phyloP scores from a whole-genome alignment of 2,888 invertebrate genomes.

The Sminthurides aquaticus region DNA sequence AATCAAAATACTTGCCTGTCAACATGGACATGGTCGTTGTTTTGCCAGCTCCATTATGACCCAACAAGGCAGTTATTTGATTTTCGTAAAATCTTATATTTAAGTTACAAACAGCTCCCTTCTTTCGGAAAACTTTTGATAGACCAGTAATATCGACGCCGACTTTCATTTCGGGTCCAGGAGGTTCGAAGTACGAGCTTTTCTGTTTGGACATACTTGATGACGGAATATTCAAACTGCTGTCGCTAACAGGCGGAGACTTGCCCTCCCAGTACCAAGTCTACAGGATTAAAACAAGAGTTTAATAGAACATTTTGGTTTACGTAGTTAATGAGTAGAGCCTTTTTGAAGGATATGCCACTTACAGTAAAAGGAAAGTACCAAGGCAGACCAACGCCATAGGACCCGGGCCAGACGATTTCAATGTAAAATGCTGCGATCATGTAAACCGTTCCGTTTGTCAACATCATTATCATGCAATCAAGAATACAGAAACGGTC shows the following conservation, averaged over 20 bases:
- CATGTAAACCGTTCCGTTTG: slow-evolving; percentile 64
- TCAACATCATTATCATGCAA: slow-evolving; percentile 53
- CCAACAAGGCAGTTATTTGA: slow-evolving; percentile 76
- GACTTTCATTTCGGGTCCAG: slow-evolving; percentile 45
- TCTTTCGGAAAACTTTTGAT: slow-evolving; percentile 44
- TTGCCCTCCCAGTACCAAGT: not conserved
- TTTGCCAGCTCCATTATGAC: slow-evolving; percentile 82
- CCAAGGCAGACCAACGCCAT: slow-evolving; percentile 73
- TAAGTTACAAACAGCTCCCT: slow-evolving; percentile 60
- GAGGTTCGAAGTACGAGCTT: slow-evolving; percentile 45
- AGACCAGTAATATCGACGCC: slow-evolving; percentile 47
- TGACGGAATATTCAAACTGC: not conserved
- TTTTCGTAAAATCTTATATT: slow-evolving; percentile 69
- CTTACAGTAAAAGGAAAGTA: slow-evolving; percentile 62
- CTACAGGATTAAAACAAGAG: not conserved
- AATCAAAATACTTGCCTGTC: slow-evolving; percentile 53
- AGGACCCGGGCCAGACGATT: slow-evolving; percentile 76
- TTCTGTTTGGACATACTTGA: not conserved
- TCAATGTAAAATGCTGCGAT: slow-evolving; percentile 75
- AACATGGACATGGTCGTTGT: slow-evolving; percentile 67
- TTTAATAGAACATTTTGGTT: too few species aligned
- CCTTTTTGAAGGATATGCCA: too few species aligned
- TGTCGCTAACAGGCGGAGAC: not conserved
- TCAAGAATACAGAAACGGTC: slow-evolving; percentile 22
- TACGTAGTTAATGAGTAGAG: too few species aligned